phyloP scores from a whole-genome alignment of 2,797 vertebrate genomes.

The Harpagifer antarcticus region DNA sequence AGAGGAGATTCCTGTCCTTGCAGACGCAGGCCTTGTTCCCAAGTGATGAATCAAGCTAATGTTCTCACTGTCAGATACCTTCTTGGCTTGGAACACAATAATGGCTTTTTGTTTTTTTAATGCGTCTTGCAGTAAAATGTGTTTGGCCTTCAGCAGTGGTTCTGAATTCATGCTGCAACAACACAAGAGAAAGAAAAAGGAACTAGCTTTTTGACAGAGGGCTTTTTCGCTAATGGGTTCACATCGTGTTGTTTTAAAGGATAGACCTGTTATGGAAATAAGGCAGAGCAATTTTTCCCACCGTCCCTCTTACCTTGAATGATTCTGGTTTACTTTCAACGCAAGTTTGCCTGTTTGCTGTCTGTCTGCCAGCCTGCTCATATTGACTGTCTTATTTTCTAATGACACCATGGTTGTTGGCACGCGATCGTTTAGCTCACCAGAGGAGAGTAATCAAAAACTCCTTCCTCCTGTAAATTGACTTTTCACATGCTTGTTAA shows the following conservation, averaged over 20 bases:
- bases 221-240: constrained; percentile 21
- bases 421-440: background rate
- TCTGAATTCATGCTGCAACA: background rate
- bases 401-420: background rate
- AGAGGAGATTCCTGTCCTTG: background rate
- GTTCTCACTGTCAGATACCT: background rate
- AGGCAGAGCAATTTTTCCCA: background rate
- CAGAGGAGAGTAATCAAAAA: constrained; percentile 13
- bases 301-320: constrained; percentile 55
- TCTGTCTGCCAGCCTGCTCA: background rate
- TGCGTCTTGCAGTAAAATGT: background rate
- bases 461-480: constrained; percentile 16
- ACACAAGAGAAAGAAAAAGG: background rate
- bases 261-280: constrained; percentile 50
- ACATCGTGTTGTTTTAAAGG: constrained; percentile 15
- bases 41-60: constrained; percentile 8
- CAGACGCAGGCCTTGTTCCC: background rate
- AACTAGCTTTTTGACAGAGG: background rate
- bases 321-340: constrained; percentile 36
- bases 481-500: constrained; percentile 11
- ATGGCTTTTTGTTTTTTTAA: background rate
- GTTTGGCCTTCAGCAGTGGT: background rate
- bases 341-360: background rate
- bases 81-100: background rate
- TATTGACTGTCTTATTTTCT: background rate